A percentile compares a stretch with the other conserved stretches of the same genome.
phyloP scores from a whole-genome alignment of 1,140 invertebrate genomes.

The Sogatella furcifera region DNA sequence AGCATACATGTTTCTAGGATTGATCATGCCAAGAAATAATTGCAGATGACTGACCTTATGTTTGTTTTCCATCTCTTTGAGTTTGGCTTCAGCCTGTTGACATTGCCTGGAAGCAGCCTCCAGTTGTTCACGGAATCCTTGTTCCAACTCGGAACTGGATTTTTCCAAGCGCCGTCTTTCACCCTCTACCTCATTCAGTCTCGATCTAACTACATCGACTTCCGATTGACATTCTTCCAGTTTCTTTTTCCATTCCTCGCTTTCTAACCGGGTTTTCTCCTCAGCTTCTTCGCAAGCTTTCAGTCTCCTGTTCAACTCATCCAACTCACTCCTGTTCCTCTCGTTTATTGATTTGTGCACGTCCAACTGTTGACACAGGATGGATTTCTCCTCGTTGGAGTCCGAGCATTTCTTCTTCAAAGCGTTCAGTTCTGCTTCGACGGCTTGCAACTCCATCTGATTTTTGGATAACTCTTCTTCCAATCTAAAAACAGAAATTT shows the following conservation, averaged over 20 bases:
- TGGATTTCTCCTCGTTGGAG: neutral
- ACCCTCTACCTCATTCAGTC: neutral
- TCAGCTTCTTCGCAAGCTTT: neutral
- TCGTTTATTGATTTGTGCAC: neutral
- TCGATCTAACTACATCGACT: neutral
- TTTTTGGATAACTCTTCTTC: neutral
- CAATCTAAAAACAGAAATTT: neutral
- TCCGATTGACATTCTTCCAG: neutral
- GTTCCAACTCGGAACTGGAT: constrained; percentile 2
- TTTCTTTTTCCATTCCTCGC: neutral
- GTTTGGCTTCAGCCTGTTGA: constrained; percentile 6
- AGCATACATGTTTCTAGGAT: too few species aligned
- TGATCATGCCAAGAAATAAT: neutral
- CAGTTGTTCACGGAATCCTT: constrained; percentile 7
- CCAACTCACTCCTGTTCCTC: neutral
- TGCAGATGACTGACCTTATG: constrained; percentile 6
- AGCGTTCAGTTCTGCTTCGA: neutral
- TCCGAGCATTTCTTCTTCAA: neutral
- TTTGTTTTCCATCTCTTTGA: constrained; percentile 6
- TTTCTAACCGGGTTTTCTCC: neutral
- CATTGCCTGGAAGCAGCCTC: constrained; percentile 10
- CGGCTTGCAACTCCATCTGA: neutral
- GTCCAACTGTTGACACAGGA: neutral
- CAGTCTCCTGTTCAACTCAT: neutral
- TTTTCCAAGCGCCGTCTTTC: neutral